Percentiles rank a stretch among this genome's conserved stretches.
Evolutionary conservation across 2,113 vertebrate species (phyloP).

Genomic region (Oenanthe melanoleuca): DNA sequence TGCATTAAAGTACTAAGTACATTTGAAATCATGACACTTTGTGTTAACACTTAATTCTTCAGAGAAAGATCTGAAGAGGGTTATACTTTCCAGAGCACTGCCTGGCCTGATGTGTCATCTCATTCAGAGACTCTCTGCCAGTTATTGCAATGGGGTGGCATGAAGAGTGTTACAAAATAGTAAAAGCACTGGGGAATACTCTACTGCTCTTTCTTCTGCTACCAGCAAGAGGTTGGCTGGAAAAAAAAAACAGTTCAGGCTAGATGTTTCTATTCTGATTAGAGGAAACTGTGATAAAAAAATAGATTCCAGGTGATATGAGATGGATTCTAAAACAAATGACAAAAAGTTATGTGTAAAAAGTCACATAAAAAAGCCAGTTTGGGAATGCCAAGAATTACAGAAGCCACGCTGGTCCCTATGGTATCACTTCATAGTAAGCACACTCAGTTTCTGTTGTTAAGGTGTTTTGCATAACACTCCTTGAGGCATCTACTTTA

Average conservation of each 20-base stretch:
- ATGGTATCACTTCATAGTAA: not conserved
- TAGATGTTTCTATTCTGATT: not conserved
- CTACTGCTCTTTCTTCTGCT: not conserved
- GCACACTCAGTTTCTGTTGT: not conserved
- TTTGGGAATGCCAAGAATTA: not conserved
- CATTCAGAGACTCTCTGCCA: not conserved
- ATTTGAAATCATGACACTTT: not conserved
- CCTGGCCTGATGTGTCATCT: not conserved
- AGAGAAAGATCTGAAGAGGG: not conserved
- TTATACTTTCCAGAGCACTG: not conserved
- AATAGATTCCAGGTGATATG: not conserved
- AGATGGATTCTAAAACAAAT: not conserved
- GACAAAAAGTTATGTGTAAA: not conserved
- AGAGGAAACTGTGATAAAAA: not conserved
- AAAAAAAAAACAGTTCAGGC: not conserved
- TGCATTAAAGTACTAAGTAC: not conserved
- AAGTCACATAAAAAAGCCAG: not conserved
- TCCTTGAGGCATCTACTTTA: not conserved
- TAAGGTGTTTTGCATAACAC: not conserved
- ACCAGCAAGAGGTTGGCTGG: not conserved
- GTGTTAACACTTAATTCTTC: not conserved
- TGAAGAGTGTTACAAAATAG: rapidly evolving
- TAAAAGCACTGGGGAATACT: not conserved
- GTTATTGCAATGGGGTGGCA: not conserved
- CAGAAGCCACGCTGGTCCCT: not conserved